Percentiles rank a stretch among this genome's conserved stretches.
Conservation (phyloP, 2,113 vertebrate genomes). For the Toxotes chatareus region DNA sequence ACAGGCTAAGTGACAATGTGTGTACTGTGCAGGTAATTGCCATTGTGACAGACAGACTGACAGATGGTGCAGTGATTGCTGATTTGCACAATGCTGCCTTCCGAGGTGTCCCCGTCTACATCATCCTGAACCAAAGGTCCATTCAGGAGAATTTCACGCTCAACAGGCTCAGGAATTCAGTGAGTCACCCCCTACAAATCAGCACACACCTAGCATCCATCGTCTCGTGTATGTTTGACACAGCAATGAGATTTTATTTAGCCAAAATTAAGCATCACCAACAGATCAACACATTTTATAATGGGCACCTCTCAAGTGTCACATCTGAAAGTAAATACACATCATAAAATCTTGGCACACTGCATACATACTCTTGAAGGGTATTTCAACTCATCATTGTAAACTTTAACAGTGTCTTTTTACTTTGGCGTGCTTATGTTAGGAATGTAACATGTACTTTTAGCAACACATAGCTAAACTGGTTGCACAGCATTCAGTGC, state of each 20-base stretch:
- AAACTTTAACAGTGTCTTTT: not conserved
- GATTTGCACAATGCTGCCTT: constrained; percentile 85
- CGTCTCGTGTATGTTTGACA: not conserved
- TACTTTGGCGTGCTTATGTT: constrained; percentile 1
- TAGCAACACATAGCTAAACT: constrained; percentile 43
- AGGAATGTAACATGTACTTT: constrained; percentile 53
- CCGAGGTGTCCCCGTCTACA: constrained; percentile 86
- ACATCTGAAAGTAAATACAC: not conserved
- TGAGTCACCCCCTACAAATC: constrained; percentile 66
- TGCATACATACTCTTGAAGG: not conserved
- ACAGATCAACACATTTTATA: not conserved
- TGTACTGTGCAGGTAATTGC: constrained; percentile 86
- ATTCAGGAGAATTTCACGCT: constrained; percentile 72
- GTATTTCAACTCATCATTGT: not conserved
- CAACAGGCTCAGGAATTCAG: constrained; percentile 80
- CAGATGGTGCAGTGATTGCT: constrained; percentile 85
- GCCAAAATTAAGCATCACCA: not conserved
- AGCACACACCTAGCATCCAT: constrained; percentile 36
- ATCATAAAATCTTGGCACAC: constrained; percentile 21
- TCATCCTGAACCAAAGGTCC: constrained; percentile 86
- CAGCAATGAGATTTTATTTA: not conserved
- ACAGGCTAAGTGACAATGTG: not conserved
- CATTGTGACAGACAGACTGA: constrained; percentile 88
- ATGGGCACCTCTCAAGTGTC: not conserved
- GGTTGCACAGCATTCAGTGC: constrained; percentile 77